A percentile compares a stretch with the other conserved stretches of the same genome.
Evolutionary conservation across 1,140 invertebrate genomes (phyloP).

Genomic region (Phthorimaea operculella): DNA sequence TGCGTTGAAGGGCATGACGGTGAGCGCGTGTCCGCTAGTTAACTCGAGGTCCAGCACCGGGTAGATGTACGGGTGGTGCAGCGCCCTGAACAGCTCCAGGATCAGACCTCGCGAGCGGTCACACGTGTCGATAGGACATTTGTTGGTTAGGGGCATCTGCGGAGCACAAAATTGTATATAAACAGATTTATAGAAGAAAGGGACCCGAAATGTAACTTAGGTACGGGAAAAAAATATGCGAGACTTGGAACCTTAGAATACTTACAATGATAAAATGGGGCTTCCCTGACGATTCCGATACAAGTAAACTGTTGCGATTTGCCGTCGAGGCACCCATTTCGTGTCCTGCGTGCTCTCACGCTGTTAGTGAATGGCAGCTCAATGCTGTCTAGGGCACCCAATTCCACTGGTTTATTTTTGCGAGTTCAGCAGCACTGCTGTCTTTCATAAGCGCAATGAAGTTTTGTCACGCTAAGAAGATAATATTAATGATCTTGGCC

Average conservation of each 20-base stretch:
- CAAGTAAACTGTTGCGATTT: no score
- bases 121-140: constrained; percentile 62
- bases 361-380: no score
- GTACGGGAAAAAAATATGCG: not conserved
- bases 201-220: not conserved
- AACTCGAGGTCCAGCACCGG: constrained; percentile 86
- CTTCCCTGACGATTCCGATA: no score
- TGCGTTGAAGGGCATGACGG: constrained; percentile 84
- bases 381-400: no score
- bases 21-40: constrained; percentile 70
- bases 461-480: no score
- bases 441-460: no score
- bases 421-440: no score
- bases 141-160: constrained; percentile 58
- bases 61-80: constrained; percentile 93
- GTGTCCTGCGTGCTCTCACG: no score
- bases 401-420: no score
- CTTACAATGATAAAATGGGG: no score
- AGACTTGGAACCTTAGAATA: not conserved
- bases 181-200: not conserved
- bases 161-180: not conserved
- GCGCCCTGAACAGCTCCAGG: constrained; percentile 82
- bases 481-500: no score
- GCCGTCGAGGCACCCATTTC: no score
- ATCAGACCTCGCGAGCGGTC: constrained; percentile 70